These are phyloP conservation scores for Oxyscelio sp. DNA, from an alignment of 2,888 invertebrate genomes.

Conservation along the genomic window DNA sequence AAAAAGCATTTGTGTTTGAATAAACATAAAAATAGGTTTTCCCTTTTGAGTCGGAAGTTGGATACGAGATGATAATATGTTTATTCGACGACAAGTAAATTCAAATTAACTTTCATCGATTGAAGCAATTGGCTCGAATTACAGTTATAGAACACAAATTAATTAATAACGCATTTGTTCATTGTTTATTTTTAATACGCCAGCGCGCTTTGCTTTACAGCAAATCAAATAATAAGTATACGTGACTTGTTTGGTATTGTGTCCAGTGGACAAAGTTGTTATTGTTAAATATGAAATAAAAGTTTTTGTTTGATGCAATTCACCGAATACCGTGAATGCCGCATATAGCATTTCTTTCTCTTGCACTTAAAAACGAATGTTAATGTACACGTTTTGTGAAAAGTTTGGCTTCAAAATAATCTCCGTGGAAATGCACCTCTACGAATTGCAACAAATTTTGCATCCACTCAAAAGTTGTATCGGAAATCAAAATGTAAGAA, in stretches of 20 bases:
- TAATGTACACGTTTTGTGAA: no score
- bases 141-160: slow-evolving; percentile 16
- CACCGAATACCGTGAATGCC: neutral
- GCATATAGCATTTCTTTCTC: no score
- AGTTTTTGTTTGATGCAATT: slow-evolving; percentile 27
- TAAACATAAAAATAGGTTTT: slow-evolving; percentile 3
- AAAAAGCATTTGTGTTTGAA: no score
- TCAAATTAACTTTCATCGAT: slow-evolving; percentile 18
- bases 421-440: no score
- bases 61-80: neutral
- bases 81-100: slow-evolving; percentile 15
- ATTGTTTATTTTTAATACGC: neutral
- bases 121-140: slow-evolving; percentile 14
- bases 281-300: slow-evolving; percentile 20
- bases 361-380: no score
- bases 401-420: no score
- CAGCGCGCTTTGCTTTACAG: neutral
- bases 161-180: slow-evolving; percentile 7
- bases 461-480: no score
- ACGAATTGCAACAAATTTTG: no score
- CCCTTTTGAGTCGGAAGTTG: neutral
- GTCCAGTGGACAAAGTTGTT: neutral
- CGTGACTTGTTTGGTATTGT: slow-evolving; percentile 24
- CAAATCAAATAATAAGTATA: slow-evolving; percentile 22
- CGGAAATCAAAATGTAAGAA: no score